Evolutionary conservation across 1,140 invertebrate species (phyloP).

Genomic region (Drosophila arizonae): DNA sequence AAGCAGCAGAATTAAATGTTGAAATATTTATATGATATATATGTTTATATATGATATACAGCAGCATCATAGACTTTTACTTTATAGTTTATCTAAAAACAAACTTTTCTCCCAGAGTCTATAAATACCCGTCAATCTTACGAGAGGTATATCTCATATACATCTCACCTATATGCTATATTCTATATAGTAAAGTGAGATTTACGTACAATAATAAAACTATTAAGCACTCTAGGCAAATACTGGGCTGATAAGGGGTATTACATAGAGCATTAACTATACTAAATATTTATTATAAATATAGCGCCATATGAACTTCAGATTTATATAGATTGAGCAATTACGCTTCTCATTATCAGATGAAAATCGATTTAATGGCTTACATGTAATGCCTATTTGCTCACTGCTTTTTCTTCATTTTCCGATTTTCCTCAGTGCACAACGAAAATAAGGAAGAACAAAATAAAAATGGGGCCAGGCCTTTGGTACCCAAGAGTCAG

Average conservation of each 20-base stretch:
- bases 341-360: conserved; percentile 33
- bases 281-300: not conserved
- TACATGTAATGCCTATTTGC: conserved; percentile 10
- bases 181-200: conserved; percentile 4
- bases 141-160: not conserved
- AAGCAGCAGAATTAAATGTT: too few relatives aligned
- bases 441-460: not conserved
- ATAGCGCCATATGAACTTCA: not conserved
- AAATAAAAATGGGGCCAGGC: conserved; percentile 15
- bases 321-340: conserved; percentile 41
- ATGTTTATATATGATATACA: too few relatives aligned
- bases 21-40: too few relatives aligned
- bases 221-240: conserved; percentile 21
- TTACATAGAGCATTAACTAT: conserved; percentile 10
- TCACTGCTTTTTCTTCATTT: not conserved
- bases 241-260: conserved; percentile 8
- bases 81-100: too few relatives aligned
- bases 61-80: too few relatives aligned
- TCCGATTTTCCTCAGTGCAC: not conserved
- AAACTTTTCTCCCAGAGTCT: not conserved
- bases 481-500: conserved; percentile 34
- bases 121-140: conserved; percentile 25
- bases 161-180: not conserved
- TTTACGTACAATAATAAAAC: conserved; percentile 35
- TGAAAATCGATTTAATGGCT: conserved; percentile 30